Conservation (phyloP, 1,140 invertebrate species). For the Drosophila neocordata region DNA sequence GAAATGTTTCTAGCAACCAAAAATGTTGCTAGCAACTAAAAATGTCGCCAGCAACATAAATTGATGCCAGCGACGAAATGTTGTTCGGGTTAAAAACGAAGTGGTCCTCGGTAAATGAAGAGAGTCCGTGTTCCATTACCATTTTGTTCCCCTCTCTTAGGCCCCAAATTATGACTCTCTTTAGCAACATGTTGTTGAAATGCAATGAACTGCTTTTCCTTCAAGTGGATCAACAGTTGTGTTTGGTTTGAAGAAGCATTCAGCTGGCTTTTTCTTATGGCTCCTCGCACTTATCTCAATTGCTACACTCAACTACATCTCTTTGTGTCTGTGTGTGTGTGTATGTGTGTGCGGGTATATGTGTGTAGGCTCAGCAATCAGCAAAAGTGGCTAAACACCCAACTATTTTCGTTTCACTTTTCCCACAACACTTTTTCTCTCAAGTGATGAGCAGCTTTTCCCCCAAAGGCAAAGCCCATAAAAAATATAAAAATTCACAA, state of each 20-base stretch:
- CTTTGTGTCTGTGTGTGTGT: constrained; percentile 22
- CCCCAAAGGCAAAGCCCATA: constrained; percentile 42
- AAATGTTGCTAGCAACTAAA: background rate
- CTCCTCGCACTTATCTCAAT: constrained; percentile 45
- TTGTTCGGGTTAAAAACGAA: constrained; percentile 8
- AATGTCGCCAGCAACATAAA: background rate
- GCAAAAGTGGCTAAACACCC: constrained; percentile 50
- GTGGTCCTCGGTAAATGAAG: constrained; percentile 21
- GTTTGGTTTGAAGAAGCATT: constrained; percentile 23
- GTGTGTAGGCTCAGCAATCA: constrained; percentile 50
- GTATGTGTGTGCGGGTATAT: background rate
- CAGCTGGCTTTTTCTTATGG: background rate
- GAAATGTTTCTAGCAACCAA: background rate
- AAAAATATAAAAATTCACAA: constrained; percentile 12
- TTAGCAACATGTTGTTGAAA: constrained; percentile 65
- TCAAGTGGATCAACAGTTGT: constrained; percentile 61
- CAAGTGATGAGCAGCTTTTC: constrained; percentile 12
- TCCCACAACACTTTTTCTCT: constrained; percentile 11
- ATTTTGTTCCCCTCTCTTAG: constrained; percentile 46
- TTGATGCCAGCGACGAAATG: too few species aligned
- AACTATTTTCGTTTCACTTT: constrained; percentile 5
- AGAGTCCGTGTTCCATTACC: constrained; percentile 41
- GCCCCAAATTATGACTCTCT: constrained; percentile 25
- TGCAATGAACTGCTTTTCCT: constrained; percentile 37
- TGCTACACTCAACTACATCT: constrained; percentile 46